Conservation (phyloP, 2,888 invertebrate species). For the Erannis defoliaria region DNA sequence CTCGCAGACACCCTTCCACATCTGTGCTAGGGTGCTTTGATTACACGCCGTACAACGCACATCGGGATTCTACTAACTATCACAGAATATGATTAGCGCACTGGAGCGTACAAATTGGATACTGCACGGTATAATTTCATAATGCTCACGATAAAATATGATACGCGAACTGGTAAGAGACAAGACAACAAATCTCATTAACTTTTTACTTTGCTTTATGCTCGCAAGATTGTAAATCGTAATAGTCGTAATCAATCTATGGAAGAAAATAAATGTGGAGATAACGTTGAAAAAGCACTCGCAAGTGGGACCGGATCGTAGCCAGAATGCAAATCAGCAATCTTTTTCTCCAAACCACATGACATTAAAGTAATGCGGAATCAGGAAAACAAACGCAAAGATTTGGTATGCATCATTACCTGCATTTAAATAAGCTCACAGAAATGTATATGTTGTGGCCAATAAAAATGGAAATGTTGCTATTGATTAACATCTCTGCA, state of each 20-base stretch:
- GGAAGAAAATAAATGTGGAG: conserved; percentile 1
- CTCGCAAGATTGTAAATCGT: background rate
- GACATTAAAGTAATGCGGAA: conserved; percentile 20
- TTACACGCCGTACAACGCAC: conserved; percentile 51
- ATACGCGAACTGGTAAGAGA: conserved; percentile 14
- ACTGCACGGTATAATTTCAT: conserved; percentile 40
- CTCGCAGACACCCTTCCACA: conserved; percentile 55
- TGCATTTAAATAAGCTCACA: conserved; percentile 31
- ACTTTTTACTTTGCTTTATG: conserved; percentile 13
- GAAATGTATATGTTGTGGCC: conserved; percentile 29
- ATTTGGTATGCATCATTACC: conserved; percentile 40
- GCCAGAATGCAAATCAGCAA: conserved; percentile 18
- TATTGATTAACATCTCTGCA: conserved; percentile 32
- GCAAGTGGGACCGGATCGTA: conserved; percentile 14
- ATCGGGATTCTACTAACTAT: conserved; percentile 53
- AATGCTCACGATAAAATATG: conserved; percentile 25
- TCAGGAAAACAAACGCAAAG: conserved; percentile 31
- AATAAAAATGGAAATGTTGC: conserved; percentile 41
- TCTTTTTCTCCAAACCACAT: conserved; percentile 17
- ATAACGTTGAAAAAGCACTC: conserved; percentile 8
- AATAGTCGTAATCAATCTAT: conserved; percentile 4
- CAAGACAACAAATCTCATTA: conserved; percentile 13
- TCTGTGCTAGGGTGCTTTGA: conserved; percentile 54
- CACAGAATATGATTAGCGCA: conserved; percentile 50
- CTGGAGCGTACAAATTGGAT: conserved; percentile 45